Conservation (phyloP, 2,888 invertebrate species). For the Drosophila eohydei region DNA sequence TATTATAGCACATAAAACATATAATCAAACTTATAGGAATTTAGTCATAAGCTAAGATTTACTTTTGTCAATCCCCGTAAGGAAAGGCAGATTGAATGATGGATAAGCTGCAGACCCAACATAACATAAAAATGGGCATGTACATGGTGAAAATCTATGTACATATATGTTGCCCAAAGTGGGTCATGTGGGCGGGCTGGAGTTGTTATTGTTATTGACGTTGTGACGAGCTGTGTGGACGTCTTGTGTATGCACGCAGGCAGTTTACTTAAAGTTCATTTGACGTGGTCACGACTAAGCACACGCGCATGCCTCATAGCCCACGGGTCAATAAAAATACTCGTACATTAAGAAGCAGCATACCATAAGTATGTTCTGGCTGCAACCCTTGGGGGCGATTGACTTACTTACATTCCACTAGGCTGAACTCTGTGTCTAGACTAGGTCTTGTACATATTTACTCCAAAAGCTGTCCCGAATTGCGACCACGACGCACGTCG, state of each 20-base stretch:
- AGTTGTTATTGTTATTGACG: slow-evolving; percentile 33
- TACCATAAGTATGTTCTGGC: slow-evolving; percentile 8
- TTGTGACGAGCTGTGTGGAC: slow-evolving; percentile 13
- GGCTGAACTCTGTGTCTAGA: slow-evolving; percentile 21
- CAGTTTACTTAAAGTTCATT: slow-evolving; percentile 67
- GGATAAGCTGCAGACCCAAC: background rate
- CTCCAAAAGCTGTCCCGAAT: background rate
- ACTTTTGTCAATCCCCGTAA: background rate
- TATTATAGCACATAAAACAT: background rate
- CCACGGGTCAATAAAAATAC: slow-evolving; percentile 62
- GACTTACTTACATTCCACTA: slow-evolving; percentile 1
- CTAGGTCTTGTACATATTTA: slow-evolving; percentile 8
- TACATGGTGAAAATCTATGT: slow-evolving; percentile 28
- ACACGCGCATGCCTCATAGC: slow-evolving; percentile 54
- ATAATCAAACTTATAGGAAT: background rate
- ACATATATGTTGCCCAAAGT: slow-evolving; percentile 55
- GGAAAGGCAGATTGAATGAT: slow-evolving; percentile 2
- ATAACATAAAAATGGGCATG: slow-evolving; percentile 7
- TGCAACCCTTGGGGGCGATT: slow-evolving; percentile 6
- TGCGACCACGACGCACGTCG: background rate
- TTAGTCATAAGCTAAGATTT: background rate
- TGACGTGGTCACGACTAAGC: slow-evolving; percentile 41
- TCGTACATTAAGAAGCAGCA: slow-evolving; percentile 2
- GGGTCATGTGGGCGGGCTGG: slow-evolving; percentile 60
- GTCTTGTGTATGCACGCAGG: slow-evolving; percentile 18